phyloP scores from a whole-genome alignment of 2,888 invertebrate genomes.

The Dascillus cervinus region DNA sequence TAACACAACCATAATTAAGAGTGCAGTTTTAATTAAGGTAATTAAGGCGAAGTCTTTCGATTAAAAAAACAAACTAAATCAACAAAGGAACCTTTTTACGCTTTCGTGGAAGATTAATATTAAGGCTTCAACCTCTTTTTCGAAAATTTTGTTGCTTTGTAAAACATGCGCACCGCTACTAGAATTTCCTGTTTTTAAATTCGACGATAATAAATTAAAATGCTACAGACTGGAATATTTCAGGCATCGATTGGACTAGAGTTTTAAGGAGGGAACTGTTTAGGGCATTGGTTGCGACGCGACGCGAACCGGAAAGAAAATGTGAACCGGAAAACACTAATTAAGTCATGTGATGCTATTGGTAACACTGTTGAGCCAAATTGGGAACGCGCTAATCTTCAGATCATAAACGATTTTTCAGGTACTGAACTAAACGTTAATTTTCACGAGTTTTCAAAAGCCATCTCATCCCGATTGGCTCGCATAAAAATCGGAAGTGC shows the following conservation, averaged over 20 bases:
- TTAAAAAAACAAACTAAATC: slow-evolving; percentile 23
- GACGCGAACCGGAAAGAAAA: slow-evolving; percentile 5
- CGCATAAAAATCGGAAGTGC: too few species aligned
- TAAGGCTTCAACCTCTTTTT: slow-evolving; percentile 22
- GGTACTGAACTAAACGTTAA: too few species aligned
- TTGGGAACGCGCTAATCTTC: too few species aligned
- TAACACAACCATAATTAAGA: slow-evolving; percentile 31
- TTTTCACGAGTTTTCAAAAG: too few species aligned
- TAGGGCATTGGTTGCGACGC: slow-evolving; percentile 37
- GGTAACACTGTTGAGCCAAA: slow-evolving; percentile 8
- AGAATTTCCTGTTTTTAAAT: slow-evolving; percentile 13
- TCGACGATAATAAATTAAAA: slow-evolving; percentile 20
- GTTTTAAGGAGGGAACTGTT: slow-evolving; percentile 44
- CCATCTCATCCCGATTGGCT: too few species aligned
- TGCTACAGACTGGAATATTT: slow-evolving; percentile 30
- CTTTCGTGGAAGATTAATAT: slow-evolving; percentile 26
- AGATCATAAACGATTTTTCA: too few species aligned
- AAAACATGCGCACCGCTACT: slow-evolving; percentile 17
- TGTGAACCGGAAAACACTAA: slow-evolving; percentile 10
- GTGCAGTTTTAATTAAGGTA: slow-evolving; percentile 28
- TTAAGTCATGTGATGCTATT: slow-evolving; percentile 29
- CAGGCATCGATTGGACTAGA: slow-evolving; percentile 40
- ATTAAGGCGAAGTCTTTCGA: too few species aligned
- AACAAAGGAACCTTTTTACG: slow-evolving; percentile 29
- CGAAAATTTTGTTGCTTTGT: slow-evolving; percentile 17